Conservation (phyloP, 2,888 invertebrate species). For the Phengaris alcon region DNA sequence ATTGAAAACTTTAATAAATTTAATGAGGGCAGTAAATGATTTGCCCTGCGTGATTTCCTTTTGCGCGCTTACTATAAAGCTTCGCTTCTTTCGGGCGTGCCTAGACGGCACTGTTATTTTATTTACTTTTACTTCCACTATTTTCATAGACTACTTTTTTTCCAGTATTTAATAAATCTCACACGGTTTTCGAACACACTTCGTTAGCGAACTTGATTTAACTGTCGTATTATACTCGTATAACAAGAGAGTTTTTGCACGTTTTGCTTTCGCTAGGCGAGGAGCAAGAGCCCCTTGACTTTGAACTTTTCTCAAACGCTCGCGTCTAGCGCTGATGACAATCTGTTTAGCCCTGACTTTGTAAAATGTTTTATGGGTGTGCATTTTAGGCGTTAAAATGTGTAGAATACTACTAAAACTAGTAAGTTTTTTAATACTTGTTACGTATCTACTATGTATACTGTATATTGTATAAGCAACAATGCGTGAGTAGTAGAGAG, state of each 20-base stretch:
- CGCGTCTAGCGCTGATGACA: constrained; percentile 23
- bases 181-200: too few species aligned
- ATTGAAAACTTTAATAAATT: background rate
- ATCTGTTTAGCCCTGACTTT: constrained; percentile 28
- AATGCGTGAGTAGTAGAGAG: too few species aligned
- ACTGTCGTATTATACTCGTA: background rate
- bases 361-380: background rate
- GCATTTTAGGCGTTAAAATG: background rate
- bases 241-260: background rate
- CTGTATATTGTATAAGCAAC: too few species aligned
- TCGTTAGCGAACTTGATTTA: too few species aligned
- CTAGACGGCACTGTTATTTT: too few species aligned
- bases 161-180: too few species aligned
- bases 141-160: too few species aligned
- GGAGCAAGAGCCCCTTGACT: constrained; percentile 18
- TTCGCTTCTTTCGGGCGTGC: too few species aligned
- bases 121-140: too few species aligned
- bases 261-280: constrained; percentile 25
- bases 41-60: background rate
- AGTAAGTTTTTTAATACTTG: background rate
- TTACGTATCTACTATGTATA: too few species aligned
- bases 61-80: too few species aligned
- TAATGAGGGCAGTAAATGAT: background rate
- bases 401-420: background rate
- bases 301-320: constrained; percentile 25